Conservation (phyloP, 2,797 vertebrate genomes). For the Hylomyscus alleni region DNA sequence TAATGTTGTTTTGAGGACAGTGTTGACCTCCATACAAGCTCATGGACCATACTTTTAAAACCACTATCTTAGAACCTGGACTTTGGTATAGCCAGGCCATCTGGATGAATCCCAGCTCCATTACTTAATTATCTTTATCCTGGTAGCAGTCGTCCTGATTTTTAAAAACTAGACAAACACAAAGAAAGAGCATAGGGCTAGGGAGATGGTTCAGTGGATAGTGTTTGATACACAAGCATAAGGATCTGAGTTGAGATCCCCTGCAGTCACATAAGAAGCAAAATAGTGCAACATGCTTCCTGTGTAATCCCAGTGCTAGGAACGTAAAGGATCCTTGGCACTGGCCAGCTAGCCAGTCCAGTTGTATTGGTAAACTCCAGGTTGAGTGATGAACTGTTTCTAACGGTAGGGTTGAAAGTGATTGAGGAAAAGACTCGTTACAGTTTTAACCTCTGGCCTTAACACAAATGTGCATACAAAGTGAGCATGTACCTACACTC, state of each 20-base stretch:
- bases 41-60: neutral
- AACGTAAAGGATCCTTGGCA: neutral
- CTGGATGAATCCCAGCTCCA: neutral
- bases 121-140: neutral
- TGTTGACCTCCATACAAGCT: neutral
- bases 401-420: neutral
- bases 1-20: neutral
- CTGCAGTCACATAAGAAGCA: neutral
- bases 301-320: neutral
- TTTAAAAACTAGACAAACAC: neutral
- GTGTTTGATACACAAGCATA: neutral
- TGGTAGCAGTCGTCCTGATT: neutral
- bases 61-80: neutral
- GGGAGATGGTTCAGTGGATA: neutral
- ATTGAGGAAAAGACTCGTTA: neutral
- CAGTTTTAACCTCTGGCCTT: neutral
- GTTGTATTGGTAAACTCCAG: neutral
- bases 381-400: neutral
- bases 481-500: neutral
- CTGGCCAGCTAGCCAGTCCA: neutral
- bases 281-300: neutral
- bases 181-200: neutral
- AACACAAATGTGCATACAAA: neutral
- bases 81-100: neutral
- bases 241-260: neutral